These are phyloP conservation scores for Oncorhynchus gorbuscha DNA, from an alignment of 2,113 vertebrate species.

Conservation along the genomic window DNA sequence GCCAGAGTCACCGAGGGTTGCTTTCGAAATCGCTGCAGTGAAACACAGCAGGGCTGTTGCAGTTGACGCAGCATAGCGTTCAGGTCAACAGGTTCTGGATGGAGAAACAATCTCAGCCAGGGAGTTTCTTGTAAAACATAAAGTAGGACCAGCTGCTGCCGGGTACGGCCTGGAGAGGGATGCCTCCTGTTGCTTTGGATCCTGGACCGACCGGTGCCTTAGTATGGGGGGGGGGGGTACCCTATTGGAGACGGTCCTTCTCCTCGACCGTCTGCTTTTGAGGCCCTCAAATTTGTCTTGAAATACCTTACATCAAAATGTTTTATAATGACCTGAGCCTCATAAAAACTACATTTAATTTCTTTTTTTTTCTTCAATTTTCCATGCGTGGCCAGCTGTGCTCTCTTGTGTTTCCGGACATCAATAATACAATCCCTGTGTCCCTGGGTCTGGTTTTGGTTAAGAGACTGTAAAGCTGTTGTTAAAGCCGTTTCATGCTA, in stretches of 20 bases:
- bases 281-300: constrained; percentile 2
- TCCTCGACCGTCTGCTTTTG: constrained; percentile 26
- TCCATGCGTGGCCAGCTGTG: background rate
- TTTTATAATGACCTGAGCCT: background rate
- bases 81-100: constrained; percentile 40
- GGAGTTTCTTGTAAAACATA: constrained; percentile 62
- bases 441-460: background rate
- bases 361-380: background rate
- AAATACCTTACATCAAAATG: background rate
- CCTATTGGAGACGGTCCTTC: constrained; percentile 3
- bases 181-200: constrained; percentile 26
- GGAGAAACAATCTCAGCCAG: constrained; percentile 60
- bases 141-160: constrained; percentile 64
- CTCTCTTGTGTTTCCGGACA: background rate
- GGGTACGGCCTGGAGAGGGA: background rate
- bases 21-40: background rate
- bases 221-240: constrained; percentile 21
- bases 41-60: background rate
- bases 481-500: background rate
- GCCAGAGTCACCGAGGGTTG: background rate
- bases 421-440: background rate
- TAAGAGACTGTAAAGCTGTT: background rate
- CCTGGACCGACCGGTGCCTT: background rate
- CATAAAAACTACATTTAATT: background rate
- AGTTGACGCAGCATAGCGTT: constrained; percentile 12